Evolutionary conservation across 1,140 invertebrate genomes (phyloP), one percentile per base, ranked within the genome.

Genomic region (Colletes gigas): DNA sequence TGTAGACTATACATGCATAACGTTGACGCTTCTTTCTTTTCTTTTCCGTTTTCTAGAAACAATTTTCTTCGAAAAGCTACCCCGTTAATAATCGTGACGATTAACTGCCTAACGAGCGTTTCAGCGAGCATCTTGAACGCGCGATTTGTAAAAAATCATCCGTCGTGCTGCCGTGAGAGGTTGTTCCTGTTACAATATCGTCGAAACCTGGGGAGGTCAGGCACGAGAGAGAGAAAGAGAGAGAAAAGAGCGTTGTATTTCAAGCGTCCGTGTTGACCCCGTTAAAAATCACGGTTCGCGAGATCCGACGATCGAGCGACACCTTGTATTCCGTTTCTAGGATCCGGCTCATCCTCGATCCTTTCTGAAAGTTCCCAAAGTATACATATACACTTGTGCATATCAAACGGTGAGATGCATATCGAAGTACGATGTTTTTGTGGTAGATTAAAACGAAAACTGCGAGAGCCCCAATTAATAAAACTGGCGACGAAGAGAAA

Each of bases 381-480:
- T 59, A 44, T 68, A 68, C 66, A 54, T 52, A 19, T 47, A 30
- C 6, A 68, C 57, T 50, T 12, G 6, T 41, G 68, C 76, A 78
- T 78, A 78, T 69, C 76, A 69, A 12, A 39, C 41, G 55, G 30
- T 14, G 52, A 19, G 39, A 47, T 75, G 60, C 62, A 75, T 77
- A 77, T 77, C 74, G 41, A 50, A 4, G 21, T 50, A 19, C 59
- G 54, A 12, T 30, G 47, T 54, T 30, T 65, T 17, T 65, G n/a
- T 7, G 62, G 8, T 7, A n/a, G 15, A 76, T 17, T 8, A n/a
- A n/a, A 10, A 10, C 15, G 15, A 7, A 74, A 74, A 41, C 10
- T 19, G 44, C 21, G 30, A 1, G 2, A 6, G 41, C 15, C 17
- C 54, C 65, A 39, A 41, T 69, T 77, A 50, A 69, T 60, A 15